phyloP scores from a whole-genome alignment of 2,797 vertebrate species.

The Schizothorax lantsangensis region DNA sequence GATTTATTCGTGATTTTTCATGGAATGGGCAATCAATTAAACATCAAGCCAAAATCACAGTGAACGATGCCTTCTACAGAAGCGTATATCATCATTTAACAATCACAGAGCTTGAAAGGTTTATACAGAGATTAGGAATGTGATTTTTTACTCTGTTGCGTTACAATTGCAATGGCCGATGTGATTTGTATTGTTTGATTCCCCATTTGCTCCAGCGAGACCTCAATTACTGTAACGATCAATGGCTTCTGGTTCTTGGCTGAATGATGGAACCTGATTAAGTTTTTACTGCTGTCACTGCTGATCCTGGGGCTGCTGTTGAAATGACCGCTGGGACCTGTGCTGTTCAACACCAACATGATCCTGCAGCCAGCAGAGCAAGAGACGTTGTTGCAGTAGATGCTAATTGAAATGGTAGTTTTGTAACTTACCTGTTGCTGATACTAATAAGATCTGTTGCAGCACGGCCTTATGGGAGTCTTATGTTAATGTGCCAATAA shows the following conservation, averaged over 20 bases:
- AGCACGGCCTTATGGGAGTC: background rate
- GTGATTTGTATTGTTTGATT: background rate
- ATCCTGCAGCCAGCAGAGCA: slow-evolving; percentile 80
- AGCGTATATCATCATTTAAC: background rate
- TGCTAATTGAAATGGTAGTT: slow-evolving; percentile 2
- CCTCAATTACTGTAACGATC: background rate
- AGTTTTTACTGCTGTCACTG: slow-evolving; percentile 13
- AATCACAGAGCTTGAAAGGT: background rate
- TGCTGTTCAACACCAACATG: slow-evolving; percentile 67
- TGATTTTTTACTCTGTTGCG: background rate
- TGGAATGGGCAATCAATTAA: background rate
- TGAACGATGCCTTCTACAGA: background rate
- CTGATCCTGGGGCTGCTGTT: background rate
- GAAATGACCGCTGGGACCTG: slow-evolving; percentile 9
- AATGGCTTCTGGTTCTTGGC: slow-evolving; percentile 26
- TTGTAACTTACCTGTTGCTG: slow-evolving; percentile 27
- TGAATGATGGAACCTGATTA: slow-evolving; percentile 23
- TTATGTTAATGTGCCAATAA: background rate
- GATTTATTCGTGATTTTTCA: background rate
- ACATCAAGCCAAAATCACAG: background rate
- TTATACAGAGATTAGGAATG: background rate
- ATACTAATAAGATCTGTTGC: slow-evolving; percentile 28
- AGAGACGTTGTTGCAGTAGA: slow-evolving; percentile 77
- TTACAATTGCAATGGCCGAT: background rate
- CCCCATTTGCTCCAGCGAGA: background rate